Conservation (phyloP, 2,113 vertebrate species). For the Pionites leucogaster region DNA sequence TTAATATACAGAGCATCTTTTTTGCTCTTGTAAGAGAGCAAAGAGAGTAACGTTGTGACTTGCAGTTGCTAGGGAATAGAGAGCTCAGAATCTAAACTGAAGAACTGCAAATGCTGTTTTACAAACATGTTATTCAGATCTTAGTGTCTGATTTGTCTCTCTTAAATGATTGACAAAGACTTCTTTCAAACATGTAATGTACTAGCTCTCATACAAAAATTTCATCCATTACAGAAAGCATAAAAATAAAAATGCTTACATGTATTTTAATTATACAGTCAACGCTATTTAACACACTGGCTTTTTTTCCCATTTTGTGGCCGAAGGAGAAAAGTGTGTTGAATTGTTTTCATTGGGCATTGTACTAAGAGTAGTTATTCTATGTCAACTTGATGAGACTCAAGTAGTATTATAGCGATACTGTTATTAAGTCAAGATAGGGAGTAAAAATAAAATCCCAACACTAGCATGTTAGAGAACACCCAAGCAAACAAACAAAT, state of each 20-base stretch:
- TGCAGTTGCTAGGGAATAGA: constrained; percentile 25
- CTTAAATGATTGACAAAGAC: not conserved
- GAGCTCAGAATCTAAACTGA: constrained; percentile 5
- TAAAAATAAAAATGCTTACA: not conserved
- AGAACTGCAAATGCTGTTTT: not conserved
- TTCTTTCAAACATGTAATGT: not conserved
- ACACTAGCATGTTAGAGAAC: not conserved
- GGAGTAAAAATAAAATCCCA: not conserved
- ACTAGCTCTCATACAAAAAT: not conserved
- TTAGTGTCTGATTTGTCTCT: not conserved
- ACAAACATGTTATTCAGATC: not conserved
- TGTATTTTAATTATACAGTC: not conserved
- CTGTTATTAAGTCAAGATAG: not conserved
- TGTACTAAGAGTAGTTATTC: not conserved
- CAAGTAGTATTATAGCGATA: not conserved
- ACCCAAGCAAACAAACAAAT: not conserved
- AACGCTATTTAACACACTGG: not conserved
- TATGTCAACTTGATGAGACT: not conserved
- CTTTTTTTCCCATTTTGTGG: not conserved
- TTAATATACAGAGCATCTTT: not conserved
- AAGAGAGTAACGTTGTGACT: not conserved
- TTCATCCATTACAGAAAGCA: not conserved
- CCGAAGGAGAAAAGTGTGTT: not conserved
- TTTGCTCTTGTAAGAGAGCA: not conserved
- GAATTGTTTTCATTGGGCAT: not conserved